phyloP scores from a whole-genome alignment of 1,140 invertebrate species.

The Augochlora pura region DNA sequence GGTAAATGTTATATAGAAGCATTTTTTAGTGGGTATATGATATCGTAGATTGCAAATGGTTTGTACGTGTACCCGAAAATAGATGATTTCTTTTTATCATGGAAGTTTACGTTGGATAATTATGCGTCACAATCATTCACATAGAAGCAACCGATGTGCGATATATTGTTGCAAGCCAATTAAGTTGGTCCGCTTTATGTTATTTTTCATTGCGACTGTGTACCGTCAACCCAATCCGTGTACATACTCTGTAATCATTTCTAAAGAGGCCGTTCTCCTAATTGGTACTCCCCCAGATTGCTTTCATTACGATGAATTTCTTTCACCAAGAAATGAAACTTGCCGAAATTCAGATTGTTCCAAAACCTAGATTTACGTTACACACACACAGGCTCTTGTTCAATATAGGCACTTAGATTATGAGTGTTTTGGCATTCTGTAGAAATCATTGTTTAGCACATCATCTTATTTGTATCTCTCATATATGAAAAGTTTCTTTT shows the following conservation, averaged over 20 bases:
- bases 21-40: background rate
- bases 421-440: slow-evolving; percentile 1
- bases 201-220: background rate
- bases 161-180: slow-evolving; percentile 13
- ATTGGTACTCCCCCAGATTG: background rate
- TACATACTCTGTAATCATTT: slow-evolving; percentile 13
- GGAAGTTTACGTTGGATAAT: background rate
- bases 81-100: background rate
- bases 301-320: background rate
- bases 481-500: background rate
- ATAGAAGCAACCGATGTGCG: background rate
- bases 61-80: background rate
- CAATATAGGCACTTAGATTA: slow-evolving; percentile 32
- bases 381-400: background rate
- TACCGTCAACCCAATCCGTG: background rate
- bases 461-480: background rate
- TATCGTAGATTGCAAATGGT: background rate
- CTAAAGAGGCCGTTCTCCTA: slow-evolving; percentile 3
- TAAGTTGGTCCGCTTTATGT: slow-evolving; percentile 31
- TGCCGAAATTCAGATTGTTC: background rate
- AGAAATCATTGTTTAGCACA: background rate
- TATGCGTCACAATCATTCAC: background rate
- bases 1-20: slow-evolving; percentile 1
- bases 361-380: slow-evolving; percentile 6
- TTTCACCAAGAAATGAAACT: background rate